These are phyloP conservation scores for Sebastes minor DNA, from an alignment of 2,797 vertebrate species.

Conservation along the genomic window DNA sequence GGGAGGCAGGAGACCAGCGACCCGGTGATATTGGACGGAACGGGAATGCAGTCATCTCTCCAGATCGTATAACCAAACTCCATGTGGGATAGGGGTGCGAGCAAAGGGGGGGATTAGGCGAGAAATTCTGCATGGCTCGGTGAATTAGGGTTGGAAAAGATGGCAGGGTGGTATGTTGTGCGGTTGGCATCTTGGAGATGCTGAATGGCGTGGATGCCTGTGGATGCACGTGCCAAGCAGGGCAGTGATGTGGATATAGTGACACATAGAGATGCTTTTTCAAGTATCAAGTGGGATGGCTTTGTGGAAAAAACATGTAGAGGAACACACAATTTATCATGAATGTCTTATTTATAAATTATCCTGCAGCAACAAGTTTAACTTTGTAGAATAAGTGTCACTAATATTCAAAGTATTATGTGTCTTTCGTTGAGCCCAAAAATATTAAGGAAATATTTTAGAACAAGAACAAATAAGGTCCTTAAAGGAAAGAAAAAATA, in stretches of 20 bases:
- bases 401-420: not conserved
- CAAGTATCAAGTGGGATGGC: slow-evolving; percentile 3
- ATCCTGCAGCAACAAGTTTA: not conserved
- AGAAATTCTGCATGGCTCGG: slow-evolving; percentile 65
- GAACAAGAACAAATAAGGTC: not conserved
- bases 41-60: slow-evolving; percentile 62
- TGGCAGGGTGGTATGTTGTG: slow-evolving; percentile 49
- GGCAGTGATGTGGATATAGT: slow-evolving; percentile 35
- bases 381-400: not conserved
- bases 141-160: slow-evolving; percentile 69
- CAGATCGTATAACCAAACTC: slow-evolving; percentile 67
- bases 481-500: not conserved
- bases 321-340: not conserved
- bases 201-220: slow-evolving; percentile 35
- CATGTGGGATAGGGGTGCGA: slow-evolving; percentile 50
- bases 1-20: slow-evolving; percentile 57
- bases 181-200: slow-evolving; percentile 52
- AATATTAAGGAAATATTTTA: not conserved
- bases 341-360: not conserved
- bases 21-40: slow-evolving; percentile 64
- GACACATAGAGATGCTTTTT: slow-evolving; percentile 16
- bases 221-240: slow-evolving; percentile 38
- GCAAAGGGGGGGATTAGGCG: slow-evolving; percentile 64
- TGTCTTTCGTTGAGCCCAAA: not conserved
- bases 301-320: slow-evolving; percentile 13